A percentile compares a stretch with the other conserved stretches of the same genome.
These are phyloP conservation scores for Upupa epops DNA, from an alignment of 2,113 vertebrate species.

Conservation along the genomic window DNA sequence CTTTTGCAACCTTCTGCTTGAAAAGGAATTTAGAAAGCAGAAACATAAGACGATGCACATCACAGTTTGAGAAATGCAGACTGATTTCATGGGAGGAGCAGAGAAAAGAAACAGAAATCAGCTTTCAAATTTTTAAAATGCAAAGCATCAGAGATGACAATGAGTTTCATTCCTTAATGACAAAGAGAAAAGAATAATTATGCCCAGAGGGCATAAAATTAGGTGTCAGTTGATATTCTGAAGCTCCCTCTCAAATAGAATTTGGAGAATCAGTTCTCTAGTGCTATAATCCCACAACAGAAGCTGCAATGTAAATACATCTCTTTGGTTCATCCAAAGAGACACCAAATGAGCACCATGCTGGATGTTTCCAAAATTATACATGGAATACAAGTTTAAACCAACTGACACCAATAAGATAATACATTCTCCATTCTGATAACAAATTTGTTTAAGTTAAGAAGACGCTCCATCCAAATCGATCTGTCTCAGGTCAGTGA, in stretches of 20 bases:
- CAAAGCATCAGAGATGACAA: background rate
- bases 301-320: background rate
- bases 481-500: background rate
- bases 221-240: background rate
- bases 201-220: background rate
- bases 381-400: background rate
- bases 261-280: background rate
- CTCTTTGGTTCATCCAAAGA: background rate
- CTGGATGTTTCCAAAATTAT: background rate
- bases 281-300: background rate
- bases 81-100: background rate
- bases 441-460: background rate
- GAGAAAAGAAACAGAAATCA: background rate
- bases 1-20: background rate
- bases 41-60: background rate
- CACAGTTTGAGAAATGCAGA: background rate
- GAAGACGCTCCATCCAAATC: background rate
- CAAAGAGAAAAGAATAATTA: slow-evolving; percentile 5
- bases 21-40: background rate
- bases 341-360: no score
- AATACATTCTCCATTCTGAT: background rate
- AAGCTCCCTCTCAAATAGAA: background rate
- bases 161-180: background rate
- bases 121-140: background rate
- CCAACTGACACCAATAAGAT: background rate